Evolutionary conservation across 2,888 invertebrate genomes (phyloP), one percentile per base, ranked within the genome.

Genomic region (Dolichomitus sp.): DNA sequence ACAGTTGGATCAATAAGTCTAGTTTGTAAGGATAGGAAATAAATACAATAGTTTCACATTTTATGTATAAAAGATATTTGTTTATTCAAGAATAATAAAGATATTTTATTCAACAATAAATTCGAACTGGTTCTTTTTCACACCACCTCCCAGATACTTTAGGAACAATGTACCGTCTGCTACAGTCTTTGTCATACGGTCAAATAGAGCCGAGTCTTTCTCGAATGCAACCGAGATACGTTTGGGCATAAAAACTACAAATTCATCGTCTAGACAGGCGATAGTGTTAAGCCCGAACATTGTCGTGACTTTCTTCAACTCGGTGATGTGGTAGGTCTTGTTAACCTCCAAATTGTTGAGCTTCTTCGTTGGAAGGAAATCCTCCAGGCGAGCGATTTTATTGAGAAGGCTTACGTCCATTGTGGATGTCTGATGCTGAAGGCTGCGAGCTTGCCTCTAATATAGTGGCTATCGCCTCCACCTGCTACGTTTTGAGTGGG

Each of bases 1-100:
- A 77, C 40, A 82, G 80, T 33, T 84, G 80, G 57, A 81, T 80
- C 23, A 69, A 72, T 61, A 68, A 75, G 27, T 17, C 33, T 11
- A 17, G 54, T 57, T 57, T 73, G 79, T 69, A 68, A 79, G n/a
- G 23, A 27, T 70, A 50, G 27, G 14, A 12, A 30, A 23, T 23
- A 23, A 37, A 6, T 33, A 33, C 33, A 12, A 40, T 42, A 66
- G n/a, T 68, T 59, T 59, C n/a, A 59, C 70, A 65, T 42, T 19
- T 48, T 65, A 23, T 48, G 50, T 12, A 72, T 33, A 30, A n/a
- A 59, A 61, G 12, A 66, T 40, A 3, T 33, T 70, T 45, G 17
- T 50, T 70, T 27, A 75, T 48, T 33, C 27, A 72, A 72, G 17
- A 23, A n/a, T 19, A 11, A 63, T 1, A 42, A 33, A 33, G 6